Percentiles rank a stretch among this genome's conserved stretches.
phyloP scores from a whole-genome alignment of 30 jellyfish, hydroid and myxozoan genomes.

The Hydractinia echinata region DNA sequence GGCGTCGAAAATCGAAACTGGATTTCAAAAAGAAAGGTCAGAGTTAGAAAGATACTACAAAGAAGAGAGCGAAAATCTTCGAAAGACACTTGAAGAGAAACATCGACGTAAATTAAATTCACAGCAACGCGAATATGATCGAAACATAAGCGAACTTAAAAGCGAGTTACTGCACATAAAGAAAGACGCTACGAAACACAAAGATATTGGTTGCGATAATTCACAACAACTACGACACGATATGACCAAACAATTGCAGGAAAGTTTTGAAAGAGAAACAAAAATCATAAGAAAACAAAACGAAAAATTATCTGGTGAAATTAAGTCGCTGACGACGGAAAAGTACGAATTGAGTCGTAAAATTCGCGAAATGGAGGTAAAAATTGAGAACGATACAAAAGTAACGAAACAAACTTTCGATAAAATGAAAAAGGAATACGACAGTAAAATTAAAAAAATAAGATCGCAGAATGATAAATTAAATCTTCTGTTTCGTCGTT shows the following conservation, averaged over 20 bases:
- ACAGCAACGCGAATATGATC: slow-evolving; percentile 63
- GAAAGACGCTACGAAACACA: slow-evolving; percentile 32
- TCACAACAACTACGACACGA: slow-evolving; percentile 28
- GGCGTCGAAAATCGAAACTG: slow-evolving; percentile 36
- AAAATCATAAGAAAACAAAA: slow-evolving; percentile 43
- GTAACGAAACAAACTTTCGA: slow-evolving; percentile 37
- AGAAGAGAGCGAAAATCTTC: slow-evolving; percentile 34
- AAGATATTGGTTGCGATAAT: slow-evolving; percentile 8
- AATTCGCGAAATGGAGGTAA: slow-evolving; percentile 38
- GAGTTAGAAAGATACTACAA: slow-evolving; percentile 45
- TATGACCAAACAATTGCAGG: slow-evolving; percentile 32
- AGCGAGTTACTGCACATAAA: slow-evolving; percentile 33
- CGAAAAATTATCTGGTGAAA: slow-evolving; percentile 55
- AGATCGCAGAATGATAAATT: slow-evolving; percentile 59
- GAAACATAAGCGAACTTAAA: slow-evolving; percentile 36
- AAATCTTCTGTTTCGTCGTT: slow-evolving; percentile 20
- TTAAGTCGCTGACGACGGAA: slow-evolving; percentile 45
- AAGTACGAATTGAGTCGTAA: slow-evolving; percentile 43
- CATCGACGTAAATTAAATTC: slow-evolving; percentile 28
- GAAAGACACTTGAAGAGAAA: slow-evolving; percentile 41
- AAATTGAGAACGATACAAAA: slow-evolving; percentile 28
- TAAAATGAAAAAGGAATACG: slow-evolving; percentile 63
- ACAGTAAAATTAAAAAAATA: slow-evolving; percentile 48
- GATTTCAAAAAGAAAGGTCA: slow-evolving; percentile 39
- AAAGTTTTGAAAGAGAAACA: slow-evolving; percentile 47